phyloP scores from a whole-genome alignment of 2,797 vertebrate species.

The Alca torda region DNA sequence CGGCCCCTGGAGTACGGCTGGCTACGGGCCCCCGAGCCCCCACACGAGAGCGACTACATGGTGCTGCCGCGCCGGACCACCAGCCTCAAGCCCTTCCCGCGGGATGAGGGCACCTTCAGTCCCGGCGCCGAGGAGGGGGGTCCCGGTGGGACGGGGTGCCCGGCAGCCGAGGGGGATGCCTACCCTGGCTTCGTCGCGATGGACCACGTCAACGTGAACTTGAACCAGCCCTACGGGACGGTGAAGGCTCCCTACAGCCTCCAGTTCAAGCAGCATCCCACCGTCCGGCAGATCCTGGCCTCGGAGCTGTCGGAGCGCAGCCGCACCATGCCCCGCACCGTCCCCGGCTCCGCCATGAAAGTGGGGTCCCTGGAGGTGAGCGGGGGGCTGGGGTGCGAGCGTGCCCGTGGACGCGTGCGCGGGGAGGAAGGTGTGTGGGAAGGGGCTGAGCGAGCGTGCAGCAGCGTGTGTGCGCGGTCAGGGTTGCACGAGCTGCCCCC shows the following conservation, averaged over 20 bases:
- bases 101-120: constrained; percentile 86
- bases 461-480: fast-evolving
- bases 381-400: not conserved
- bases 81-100: constrained; percentile 89
- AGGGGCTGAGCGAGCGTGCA: fast-evolving
- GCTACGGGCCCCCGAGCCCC: constrained; percentile 84
- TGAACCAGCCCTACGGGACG: constrained; percentile 93
- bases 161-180: constrained; percentile 84
- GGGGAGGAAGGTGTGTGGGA: not conserved
- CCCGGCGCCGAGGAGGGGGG: constrained; percentile 84
- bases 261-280: constrained; percentile 92
- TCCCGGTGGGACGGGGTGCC: constrained; percentile 81
- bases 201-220: constrained; percentile 89
- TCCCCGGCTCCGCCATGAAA: constrained; percentile 90
- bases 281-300: constrained; percentile 90
- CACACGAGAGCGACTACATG: constrained; percentile 95
- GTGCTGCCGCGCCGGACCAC: constrained; percentile 92
- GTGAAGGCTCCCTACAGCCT: constrained; percentile 93
- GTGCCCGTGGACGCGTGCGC: not conserved
- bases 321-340: constrained; percentile 95
- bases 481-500: not conserved
- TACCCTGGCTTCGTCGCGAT: constrained; percentile 89
- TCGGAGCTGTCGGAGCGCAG: constrained; percentile 90
- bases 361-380: constrained; percentile 97
- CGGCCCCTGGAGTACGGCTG: constrained; percentile 84